These are phyloP conservation scores for Harpalus rubripes DNA, from an alignment of 2,888 invertebrate genomes.

Conservation along the genomic window DNA sequence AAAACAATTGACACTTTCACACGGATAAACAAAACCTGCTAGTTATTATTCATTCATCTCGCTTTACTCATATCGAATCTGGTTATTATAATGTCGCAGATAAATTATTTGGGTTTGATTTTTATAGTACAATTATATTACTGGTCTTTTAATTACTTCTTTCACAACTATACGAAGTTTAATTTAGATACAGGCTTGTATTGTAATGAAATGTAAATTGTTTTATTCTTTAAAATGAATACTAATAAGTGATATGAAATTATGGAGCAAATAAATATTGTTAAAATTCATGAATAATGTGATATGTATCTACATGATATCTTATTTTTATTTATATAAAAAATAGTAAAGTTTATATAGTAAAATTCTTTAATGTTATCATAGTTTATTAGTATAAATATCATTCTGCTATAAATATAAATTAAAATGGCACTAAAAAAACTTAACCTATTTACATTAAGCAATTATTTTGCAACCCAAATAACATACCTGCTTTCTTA, in stretches of 20 bases:
- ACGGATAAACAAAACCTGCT: constrained; percentile 53
- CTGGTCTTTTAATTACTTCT: background rate
- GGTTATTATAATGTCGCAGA: background rate
- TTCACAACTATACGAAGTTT: background rate
- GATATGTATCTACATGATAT: background rate
- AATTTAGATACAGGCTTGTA: background rate
- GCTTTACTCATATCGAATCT: background rate
- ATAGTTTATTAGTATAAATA: constrained; percentile 25
- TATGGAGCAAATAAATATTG: background rate
- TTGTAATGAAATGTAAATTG: background rate
- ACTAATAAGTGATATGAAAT: background rate
- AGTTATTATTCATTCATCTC: constrained; percentile 14
- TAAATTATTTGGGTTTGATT: constrained; percentile 28
- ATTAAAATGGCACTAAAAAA: constrained; percentile 44
- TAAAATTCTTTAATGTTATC: constrained; percentile 17
- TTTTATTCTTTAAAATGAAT: background rate
- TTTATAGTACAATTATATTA: background rate
- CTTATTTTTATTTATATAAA: constrained; percentile 12
- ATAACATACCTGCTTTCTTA: constrained; percentile 7
- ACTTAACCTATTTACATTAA: constrained; percentile 35
- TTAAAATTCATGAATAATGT: background rate
- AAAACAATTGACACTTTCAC: constrained; percentile 64
- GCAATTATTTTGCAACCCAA: constrained; percentile 37
- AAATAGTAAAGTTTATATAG: constrained; percentile 20
- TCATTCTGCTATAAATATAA: constrained; percentile 32